A percentile compares a stretch with the other conserved stretches of the same genome.
Evolutionary conservation across 92 coral and sea anemone genomes (phyloP).

Genomic region (Desmophyllum pertusum): DNA sequence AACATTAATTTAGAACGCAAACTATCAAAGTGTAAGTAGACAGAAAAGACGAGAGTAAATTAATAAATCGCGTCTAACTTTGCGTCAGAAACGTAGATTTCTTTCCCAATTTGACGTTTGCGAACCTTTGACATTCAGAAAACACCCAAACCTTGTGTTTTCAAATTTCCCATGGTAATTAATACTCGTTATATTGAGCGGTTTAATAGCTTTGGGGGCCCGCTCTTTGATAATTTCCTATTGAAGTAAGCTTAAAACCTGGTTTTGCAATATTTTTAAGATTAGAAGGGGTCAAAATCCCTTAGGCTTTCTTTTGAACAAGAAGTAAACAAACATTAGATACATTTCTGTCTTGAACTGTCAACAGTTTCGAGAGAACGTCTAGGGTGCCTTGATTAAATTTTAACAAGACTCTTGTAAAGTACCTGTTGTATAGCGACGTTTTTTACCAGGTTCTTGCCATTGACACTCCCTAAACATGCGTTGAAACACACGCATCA

Average conservation of each 20-base stretch:
- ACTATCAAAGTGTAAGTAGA: not conserved
- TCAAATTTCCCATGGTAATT: not conserved
- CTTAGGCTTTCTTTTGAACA: not conserved
- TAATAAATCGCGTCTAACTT: not conserved
- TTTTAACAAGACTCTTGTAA: constrained; percentile 24
- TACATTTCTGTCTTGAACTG: not conserved
- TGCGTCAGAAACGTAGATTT: not conserved
- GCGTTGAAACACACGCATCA: not conserved
- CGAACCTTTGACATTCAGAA: not conserved
- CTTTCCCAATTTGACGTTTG: not conserved
- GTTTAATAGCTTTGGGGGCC: constrained; percentile 9
- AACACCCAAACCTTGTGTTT: too few relatives aligned
- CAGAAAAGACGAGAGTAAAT: not conserved
- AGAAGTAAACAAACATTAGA: not conserved
- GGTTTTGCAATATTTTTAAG: not conserved
- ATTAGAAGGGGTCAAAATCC: not conserved
- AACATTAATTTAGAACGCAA: constrained; percentile 3
- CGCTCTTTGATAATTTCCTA: constrained; percentile 1
- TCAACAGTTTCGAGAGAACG: constrained; percentile 3
- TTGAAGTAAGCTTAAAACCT: not conserved
- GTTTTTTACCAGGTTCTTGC: not conserved
- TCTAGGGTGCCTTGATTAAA: not conserved
- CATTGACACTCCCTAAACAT: constrained; percentile 14
- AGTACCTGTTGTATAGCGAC: constrained; percentile 16
- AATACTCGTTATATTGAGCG: not conserved